Base-by-base conservation (phyloP, 2,888 invertebrate genomes). In the Apotomis turbidana region DNA sequence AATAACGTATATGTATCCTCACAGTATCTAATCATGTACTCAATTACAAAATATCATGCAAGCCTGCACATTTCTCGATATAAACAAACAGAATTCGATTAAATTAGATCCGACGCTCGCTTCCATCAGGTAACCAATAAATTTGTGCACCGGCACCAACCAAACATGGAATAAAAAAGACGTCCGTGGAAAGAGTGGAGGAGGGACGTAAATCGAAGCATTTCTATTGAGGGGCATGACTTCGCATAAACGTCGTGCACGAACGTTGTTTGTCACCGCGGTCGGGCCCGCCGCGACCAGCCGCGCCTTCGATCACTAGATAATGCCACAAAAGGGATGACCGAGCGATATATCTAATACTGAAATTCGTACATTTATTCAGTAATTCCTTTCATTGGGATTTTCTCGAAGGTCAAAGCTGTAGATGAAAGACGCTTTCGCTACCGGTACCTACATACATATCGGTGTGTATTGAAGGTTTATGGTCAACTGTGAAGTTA, bases 211-310 rank as follows among this genome's bases (percentile, higher is more conserved):
- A 88, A 88, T 89, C 88, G 88, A 88, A 87, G 90, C 87, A 88
- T 90, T 90, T 91, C 90, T 90, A 91, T 92, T 89, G 91, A 91
- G 84, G 81, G 79, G 85, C 90, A 88, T 93, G 93, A 92, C 91
- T 80, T 81, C 81, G 92, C 93, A 93, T 88, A 91, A 91, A 88
- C 82, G 89, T 86, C 88, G 84, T 78, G 77, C 85, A 87, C 85
- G 88, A 88, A 91, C 90, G 89, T 89, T 90, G 91, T 93, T 90
- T 91, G 93, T 93, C 92, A 91, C 90, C 85, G 90, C 76, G 79
- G 74, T 70, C 44, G 73, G 68, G 27, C 49, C 46, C 74, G 67
- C 44, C 55, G 70, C 76, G 72, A 57, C 74, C 66, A 74, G 76
- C 77, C 75, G 74, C 76, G 77, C 78, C 77, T 78, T 79, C 78